Evolutionary conservation across 2,797 vertebrate species (phyloP), one percentile per base, ranked within the genome.

Genomic region (Phataginus tricuspis): DNA sequence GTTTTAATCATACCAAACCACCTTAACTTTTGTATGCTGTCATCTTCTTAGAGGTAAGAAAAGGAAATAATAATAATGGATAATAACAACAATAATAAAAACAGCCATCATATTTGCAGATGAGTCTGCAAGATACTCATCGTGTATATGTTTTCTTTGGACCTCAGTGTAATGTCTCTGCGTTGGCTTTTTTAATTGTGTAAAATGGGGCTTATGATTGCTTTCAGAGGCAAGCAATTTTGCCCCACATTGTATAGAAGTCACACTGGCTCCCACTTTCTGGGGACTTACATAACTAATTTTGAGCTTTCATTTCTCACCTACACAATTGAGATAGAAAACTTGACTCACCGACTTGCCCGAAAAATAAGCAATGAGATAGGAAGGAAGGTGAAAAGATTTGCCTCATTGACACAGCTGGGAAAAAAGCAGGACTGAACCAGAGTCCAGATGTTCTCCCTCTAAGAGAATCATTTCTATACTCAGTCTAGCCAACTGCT

Each of bases 201-300:
- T 42, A 45, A 85, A 59, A 29, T 2, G 3, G 7, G n/a, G 21
- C 57, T 5, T 3, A 2, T 51, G 0, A 0, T 45, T 7, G 13
- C n/a, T 78, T 68, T 27, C 13, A 12, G 8, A 55, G 19, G n/a
- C 37, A 18, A 53, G 39, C 27, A 61, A 27, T 27, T n/a, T 45
- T 72, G 80, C 37, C 31, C 68, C 12, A 3, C 59, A 25, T 15
- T 13, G 23, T 29, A 2, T 5, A 7, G 42, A 85, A 34, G 16
- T 34, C 55, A 11, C 7, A 0, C 3, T 31, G 5, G 16, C 51
- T 27, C 0, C 53, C 12, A 0, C 7, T 29, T 15, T 1, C 25
- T 0, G 18, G 69, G 66, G 11, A 2, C 37, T 21, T 7, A 3
- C 3, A 9, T 45, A 31, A 16, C 34, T 82, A 13, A 1, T 59